Base-by-base conservation (phyloP, 2,797 vertebrate genomes). In the Sebastes diploproa region DNA sequence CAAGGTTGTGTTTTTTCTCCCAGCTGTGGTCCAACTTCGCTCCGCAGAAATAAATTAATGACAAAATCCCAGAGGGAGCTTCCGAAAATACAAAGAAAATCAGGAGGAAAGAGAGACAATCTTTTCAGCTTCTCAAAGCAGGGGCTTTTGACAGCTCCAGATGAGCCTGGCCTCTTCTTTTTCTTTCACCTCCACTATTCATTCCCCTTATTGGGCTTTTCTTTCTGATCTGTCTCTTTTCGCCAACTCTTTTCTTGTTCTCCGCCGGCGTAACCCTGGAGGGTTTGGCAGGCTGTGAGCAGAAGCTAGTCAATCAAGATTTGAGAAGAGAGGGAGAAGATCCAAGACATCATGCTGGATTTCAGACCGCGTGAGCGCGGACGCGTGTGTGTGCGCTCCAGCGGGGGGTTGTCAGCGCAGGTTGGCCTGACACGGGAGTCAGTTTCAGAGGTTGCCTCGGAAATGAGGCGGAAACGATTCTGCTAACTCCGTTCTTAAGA, bases 381-480 rank as follows among this genome's bases (percentile, higher is more conserved):
- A 23, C 13, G 13, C 5, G n/a, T 11, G 36, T 27, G 75, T n/a
- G 71, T 1, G 64, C 1, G 27, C 14, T 63, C 23, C 88, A 77
- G 90, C 84, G 13, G 89, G 92, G 86, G 87, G 88, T 89, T 93
- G 92, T 94, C 93, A 92, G 88, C 82, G 60, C 85, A 82, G 86
- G 90, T 88, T 86, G 90, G 83, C 89, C 90, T 85, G 86, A 89
- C 91, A 86, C 87, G n/a, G 87, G 86, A 93, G 89, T 93, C 82
- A 0, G 88, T 92, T 93, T 91, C 90, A 91, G 83, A 92, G 90
- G 90, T 91, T 92, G 89, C 86, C 82, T 87, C 34, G 86, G 86
- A 93, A 94, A 95, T 91, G 93, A 93, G 88, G 90, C 50, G 56
- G 86, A 94, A 92, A 91, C 59, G 50, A 89, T 89, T 83, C 61